Percentiles rank a stretch among this genome's conserved stretches.
Conservation (phyloP, 2,797 vertebrate genomes). For the Mormyrus hasselquistii region DNA sequence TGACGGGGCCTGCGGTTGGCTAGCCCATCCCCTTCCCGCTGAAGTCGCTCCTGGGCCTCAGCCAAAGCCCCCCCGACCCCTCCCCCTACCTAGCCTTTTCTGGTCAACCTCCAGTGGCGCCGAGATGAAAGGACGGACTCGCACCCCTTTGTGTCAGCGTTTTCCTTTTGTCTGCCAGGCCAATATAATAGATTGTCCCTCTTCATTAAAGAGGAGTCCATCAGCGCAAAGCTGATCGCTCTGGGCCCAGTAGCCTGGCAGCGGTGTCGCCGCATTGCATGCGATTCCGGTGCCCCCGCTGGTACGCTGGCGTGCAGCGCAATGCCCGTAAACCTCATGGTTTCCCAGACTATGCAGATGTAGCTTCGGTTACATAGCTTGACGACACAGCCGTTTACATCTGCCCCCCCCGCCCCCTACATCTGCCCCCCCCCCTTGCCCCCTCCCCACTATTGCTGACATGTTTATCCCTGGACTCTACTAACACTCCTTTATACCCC, state of each 20-base stretch:
- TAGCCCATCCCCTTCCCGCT: neutral
- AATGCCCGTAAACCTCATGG: neutral
- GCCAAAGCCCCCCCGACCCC: slow-evolving; percentile 7
- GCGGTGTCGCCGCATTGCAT: neutral
- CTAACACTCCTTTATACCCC: neutral
- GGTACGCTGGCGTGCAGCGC: neutral
- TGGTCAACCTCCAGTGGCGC: slow-evolving; percentile 32
- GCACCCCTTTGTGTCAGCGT: slow-evolving; percentile 33
- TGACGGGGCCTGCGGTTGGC: neutral
- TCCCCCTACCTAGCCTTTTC: neutral
- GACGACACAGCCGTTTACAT: neutral
- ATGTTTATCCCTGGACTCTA: neutral
- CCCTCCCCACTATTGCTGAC: neutral
- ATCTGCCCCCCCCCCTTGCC: neutral
- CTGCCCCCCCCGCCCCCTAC: neutral
- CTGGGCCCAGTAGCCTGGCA: neutral
- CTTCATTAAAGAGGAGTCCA: slow-evolving; percentile 39
- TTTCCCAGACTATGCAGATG: neutral
- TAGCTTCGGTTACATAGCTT: neutral
- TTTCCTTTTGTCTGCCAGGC: slow-evolving; percentile 36
- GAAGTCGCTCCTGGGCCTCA: slow-evolving; percentile 4
- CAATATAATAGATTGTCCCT: slow-evolving; percentile 42
- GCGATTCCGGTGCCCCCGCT: neutral
- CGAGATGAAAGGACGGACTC: slow-evolving; percentile 33
- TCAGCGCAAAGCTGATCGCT: slow-evolving; percentile 27